These are phyloP conservation scores for Paedocypris sp. DNA, from an alignment of 2,113 vertebrate genomes.

Conservation along the genomic window DNA sequence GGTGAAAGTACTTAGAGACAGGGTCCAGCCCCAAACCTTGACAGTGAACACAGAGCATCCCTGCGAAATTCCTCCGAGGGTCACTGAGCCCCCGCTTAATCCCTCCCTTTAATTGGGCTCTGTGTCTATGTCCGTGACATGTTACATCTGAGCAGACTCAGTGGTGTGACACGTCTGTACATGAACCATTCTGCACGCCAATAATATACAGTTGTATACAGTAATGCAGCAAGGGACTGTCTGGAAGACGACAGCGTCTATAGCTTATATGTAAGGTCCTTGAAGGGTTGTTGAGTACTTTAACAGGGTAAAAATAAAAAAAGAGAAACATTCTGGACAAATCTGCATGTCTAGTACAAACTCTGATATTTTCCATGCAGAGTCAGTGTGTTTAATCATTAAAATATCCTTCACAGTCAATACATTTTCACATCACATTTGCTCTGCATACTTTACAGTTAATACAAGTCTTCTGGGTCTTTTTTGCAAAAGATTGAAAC, in stretches of 20 bases:
- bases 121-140: constrained; percentile 58
- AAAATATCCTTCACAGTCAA: constrained; percentile 19
- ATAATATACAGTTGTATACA: constrained; percentile 36
- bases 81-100: constrained; percentile 67
- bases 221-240: background rate
- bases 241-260: no score
- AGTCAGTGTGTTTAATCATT: constrained; percentile 7
- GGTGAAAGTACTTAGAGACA: constrained; percentile 68
- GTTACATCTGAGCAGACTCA: constrained; percentile 55
- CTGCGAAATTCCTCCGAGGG: constrained; percentile 61
- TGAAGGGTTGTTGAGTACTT: no score
- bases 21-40: constrained; percentile 49
- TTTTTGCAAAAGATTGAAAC: background rate
- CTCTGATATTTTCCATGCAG: background rate
- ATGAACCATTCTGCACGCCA: constrained; percentile 24
- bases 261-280: no score
- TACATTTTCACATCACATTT: no score
- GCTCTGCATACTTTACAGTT: no score
- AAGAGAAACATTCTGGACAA: constrained; percentile 22
- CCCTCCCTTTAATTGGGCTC: constrained; percentile 69
- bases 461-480: background rate
- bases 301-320: constrained; percentile 13
- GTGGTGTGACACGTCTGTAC: background rate
- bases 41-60: constrained; percentile 61
- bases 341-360: constrained; percentile 44